Base-by-base conservation (phyloP, 35 echinoderm and acorn worm genomes). In the Lytechinus pictus region DNA sequence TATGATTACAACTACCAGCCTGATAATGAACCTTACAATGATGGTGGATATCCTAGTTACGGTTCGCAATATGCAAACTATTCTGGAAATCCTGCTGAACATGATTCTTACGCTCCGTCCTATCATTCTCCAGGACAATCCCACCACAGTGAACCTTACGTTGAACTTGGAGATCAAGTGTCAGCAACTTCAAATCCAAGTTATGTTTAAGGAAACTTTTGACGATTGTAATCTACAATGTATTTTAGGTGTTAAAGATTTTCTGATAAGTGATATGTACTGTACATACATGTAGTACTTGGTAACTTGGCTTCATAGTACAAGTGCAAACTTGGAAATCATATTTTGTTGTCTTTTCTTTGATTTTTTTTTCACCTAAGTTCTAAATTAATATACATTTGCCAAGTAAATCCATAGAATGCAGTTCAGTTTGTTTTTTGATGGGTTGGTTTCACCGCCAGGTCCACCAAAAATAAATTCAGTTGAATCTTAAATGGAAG, bases 81-180 rank as follows among this genome's bases (percentile, higher is more conserved):
- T 54, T 27, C 52, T 4, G 24, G 28, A 13, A n/a, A 54, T 57
- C 92, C 92, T 57, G 92, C 92, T 57, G 29, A 90, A 16, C 88
- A 90, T 52, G 92, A 93, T 44, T 57, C 54, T 27, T 57, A 93
- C 27, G 54, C 92, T 28, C 54, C 54, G 11, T 90, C 88, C 12
- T 93, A 53, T 27, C 55, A 55, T 14, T 57, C 55, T 24, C 55
- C 92, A 10, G 55, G n/a, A 55, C 53, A 57, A 13, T 27, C 28
- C 55, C 19, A 33, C 11, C 92, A 93, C 27, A 57, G 54, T 27
- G 92, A 93, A 54, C 92, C 92, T 11, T 93, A 93, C 92, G 7
- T 55, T 93, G 54, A 93, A 27, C 92, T 57, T 93, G 92, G 57
- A 53, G 55, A 93, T 54, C 54, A 93, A 93, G 55, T 57, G 53